These are phyloP conservation scores for Trachelipus rathkii DNA, from an alignment of 1,140 invertebrate genomes.

Conservation along the genomic window DNA sequence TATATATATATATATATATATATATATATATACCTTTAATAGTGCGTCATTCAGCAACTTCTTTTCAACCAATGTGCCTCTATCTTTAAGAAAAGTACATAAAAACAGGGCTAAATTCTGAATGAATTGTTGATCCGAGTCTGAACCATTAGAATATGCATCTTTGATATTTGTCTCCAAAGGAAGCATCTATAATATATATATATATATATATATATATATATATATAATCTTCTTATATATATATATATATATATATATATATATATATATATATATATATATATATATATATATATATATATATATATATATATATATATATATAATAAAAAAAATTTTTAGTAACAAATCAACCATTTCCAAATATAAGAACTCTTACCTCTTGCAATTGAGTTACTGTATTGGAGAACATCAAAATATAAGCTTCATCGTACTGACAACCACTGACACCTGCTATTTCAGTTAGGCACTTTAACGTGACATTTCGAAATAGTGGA, in stretches of 20 bases:
- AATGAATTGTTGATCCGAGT: constrained; percentile 98
- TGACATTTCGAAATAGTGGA: constrained; percentile 96
- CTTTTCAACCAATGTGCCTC: constrained; percentile 81
- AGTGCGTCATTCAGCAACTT: constrained; percentile 66
- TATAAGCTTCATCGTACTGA: constrained; percentile 89
- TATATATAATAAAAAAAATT: too few species aligned
- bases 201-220: constrained; percentile 18
- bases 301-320: not conserved
- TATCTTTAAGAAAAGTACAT: constrained; percentile 94
- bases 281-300: constrained; percentile 18
- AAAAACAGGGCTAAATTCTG: constrained; percentile 97
- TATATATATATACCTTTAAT: constrained; percentile 56
- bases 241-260: not conserved
- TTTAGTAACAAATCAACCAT: too few species aligned
- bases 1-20: too few species aligned
- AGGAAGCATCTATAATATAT: constrained; percentile 73
- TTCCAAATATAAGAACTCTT: constrained; percentile 21
- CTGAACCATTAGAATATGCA: constrained; percentile 84
- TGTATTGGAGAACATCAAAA: constrained; percentile 79
- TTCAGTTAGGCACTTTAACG: constrained; percentile 96
- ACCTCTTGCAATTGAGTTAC: constrained; percentile 80
- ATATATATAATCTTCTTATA: not conserved
- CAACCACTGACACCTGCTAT: constrained; percentile 80
- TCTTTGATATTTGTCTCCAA: constrained; percentile 84
- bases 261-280: constrained; percentile 25